phyloP scores from a whole-genome alignment of 2,888 invertebrate genomes.

The Prosapia bicincta region DNA sequence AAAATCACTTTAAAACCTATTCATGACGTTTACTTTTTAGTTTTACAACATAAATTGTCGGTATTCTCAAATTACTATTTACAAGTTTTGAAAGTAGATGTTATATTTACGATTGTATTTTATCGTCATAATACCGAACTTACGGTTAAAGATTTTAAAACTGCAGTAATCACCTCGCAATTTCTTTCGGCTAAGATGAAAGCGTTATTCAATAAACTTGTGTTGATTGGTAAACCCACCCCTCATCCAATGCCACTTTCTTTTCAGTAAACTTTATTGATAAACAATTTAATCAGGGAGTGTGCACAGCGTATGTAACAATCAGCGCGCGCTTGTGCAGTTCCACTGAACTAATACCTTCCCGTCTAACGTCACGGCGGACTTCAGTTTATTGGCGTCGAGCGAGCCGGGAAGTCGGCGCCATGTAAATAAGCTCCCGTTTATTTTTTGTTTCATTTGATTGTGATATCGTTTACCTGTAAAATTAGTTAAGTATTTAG shows the following conservation, averaged over 20 bases:
- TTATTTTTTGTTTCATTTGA: constrained; percentile 24
- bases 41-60: too few relatives aligned
- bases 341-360: not conserved
- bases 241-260: not conserved
- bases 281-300: not conserved
- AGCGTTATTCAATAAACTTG: too few relatives aligned
- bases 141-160: too few relatives aligned
- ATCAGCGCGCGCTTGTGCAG: not conserved
- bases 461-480: constrained; percentile 24
- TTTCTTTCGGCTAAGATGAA: too few relatives aligned
- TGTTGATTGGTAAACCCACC: not conserved
- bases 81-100: too few relatives aligned
- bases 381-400: constrained; percentile 28
- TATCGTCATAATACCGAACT: too few relatives aligned
- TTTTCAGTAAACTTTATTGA: not conserved
- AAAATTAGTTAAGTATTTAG: not conserved
- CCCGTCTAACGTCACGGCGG: constrained; percentile 18
- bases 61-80: too few relatives aligned
- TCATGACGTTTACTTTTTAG: too few relatives aligned
- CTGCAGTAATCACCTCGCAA: too few relatives aligned
- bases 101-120: too few relatives aligned
- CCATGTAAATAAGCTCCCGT: constrained; percentile 11
- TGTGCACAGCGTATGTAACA: not conserved
- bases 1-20: too few relatives aligned
- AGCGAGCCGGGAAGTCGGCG: constrained; percentile 18